Percentiles rank a stretch among this genome's conserved stretches.
phyloP scores from a whole-genome alignment of 1,140 invertebrate genomes.

The Tribolium madens region DNA sequence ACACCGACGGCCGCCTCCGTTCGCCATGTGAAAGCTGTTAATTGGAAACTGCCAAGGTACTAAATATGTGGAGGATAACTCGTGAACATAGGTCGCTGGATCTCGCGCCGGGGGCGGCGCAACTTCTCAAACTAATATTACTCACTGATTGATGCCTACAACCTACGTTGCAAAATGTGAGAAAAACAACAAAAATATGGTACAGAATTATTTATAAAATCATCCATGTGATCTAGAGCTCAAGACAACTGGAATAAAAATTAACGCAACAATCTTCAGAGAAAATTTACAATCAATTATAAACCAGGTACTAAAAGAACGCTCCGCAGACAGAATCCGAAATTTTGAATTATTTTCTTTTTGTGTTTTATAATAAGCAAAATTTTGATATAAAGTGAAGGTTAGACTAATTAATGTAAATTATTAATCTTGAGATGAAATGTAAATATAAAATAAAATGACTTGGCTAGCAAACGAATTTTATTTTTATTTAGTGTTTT shows the following conservation, averaged over 20 bases:
- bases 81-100: conserved; percentile 42
- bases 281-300: too few relatives aligned
- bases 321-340: too few relatives aligned
- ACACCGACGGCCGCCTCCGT: background rate
- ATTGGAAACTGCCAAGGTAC: conserved; percentile 48
- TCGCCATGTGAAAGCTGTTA: conserved; percentile 37
- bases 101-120: conserved; percentile 39
- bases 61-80: conserved; percentile 48
- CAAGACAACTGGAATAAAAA: too few relatives aligned
- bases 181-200: background rate
- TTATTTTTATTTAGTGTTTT: background rate
- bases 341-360: too few relatives aligned
- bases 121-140: conserved; percentile 52
- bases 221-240: too few relatives aligned
- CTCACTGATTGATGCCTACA: conserved; percentile 46
- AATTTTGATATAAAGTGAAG: background rate
- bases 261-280: too few relatives aligned
- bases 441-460: background rate
- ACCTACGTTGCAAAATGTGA: background rate
- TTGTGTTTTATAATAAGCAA: background rate
- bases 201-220: too few relatives aligned
- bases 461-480: background rate
- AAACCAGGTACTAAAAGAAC: too few relatives aligned
- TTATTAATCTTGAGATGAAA: background rate
- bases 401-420: background rate